Base-by-base conservation (phyloP, 2,888 invertebrate genomes). In the Megastigmus dorsalis region DNA sequence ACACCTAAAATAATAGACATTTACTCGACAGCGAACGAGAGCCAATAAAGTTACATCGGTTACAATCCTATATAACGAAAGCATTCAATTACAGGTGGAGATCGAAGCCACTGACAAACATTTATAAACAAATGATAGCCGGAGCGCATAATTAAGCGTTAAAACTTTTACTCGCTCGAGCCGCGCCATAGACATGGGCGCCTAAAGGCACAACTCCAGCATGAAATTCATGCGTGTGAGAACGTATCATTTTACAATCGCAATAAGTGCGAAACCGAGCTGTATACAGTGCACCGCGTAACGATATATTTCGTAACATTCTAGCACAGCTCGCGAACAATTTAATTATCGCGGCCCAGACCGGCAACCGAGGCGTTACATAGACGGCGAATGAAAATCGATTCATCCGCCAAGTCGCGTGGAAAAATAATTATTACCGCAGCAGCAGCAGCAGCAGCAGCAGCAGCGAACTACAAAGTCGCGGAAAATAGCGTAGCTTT, bases 261-360 rank as follows among this genome's bases (percentile, higher is more conserved):
- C 59, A 15, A 28, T n/a, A n/a, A n/a, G n/a, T n/a, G n/a, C 18
- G 6, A 50, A 28, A 41, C 20, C 45, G 55, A 63, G 41, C 52
- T 41, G 9, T 9, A 13, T 13, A 38, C 6, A 13, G 45, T 9
- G 38, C 38, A 38, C 6, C 2, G 45, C 33, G 38, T 38, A 5
- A 23, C 26, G 10, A 3, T 20, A 38, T 20, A 26, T 76, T 77
- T 77, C 63, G 45, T 13, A 45, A 45, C 38, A 9, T 18, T 20
- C 23, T 18, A 4, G 43, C 18, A 23, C 1, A 18, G 54, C 15
- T 30, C 45, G 43, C 59, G 41, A 38, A 73, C 60, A 60, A 62
- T 73, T 68, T 55, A 74, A 68, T 68, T 68, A 68, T 66, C 23
- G 67, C 57, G 65, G n/a, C n/a, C n/a, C n/a, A n/a, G n/a, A n/a